Evolutionary conservation across 2,113 vertebrate genomes (phyloP).

Genomic region (Etia nguti): DNA sequence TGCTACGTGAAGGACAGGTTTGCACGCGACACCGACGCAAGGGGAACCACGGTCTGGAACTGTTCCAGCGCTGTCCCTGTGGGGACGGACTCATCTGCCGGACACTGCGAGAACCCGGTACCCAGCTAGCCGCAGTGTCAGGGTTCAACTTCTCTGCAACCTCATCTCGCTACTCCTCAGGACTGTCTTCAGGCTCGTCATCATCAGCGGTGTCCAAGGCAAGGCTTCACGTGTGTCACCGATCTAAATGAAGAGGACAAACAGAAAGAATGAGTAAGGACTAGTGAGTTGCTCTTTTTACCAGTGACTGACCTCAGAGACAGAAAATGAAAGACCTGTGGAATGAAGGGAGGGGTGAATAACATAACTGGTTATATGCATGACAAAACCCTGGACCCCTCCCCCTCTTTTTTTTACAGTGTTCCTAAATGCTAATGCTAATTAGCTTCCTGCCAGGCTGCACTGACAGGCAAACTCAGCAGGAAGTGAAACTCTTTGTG

Average conservation of each 20-base stretch:
- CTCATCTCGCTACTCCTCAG: neutral
- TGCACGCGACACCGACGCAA: conserved; percentile 86
- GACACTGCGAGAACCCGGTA: conserved; percentile 57
- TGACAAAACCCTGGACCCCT: neutral
- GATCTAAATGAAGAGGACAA: conserved; percentile 8
- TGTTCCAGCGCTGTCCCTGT: conserved; percentile 92
- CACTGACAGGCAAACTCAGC: conserved; percentile 7
- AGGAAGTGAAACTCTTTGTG: conserved; percentile 27
- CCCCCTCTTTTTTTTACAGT: neutral
- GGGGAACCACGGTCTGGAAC: conserved; percentile 81
- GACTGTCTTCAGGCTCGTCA: neutral
- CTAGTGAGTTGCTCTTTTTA: neutral
- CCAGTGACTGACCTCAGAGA: neutral
- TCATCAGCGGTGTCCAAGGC: conserved; percentile 75
- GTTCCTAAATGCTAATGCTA: conserved; percentile 1
- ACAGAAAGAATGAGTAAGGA: neutral
- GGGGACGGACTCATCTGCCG: conserved; percentile 78
- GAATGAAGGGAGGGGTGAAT: neutral
- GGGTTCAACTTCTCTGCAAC: neutral
- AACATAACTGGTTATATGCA: neutral
- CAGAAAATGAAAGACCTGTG: neutral
- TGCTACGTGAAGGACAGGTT: conserved; percentile 85
- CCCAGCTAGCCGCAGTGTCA: neutral
- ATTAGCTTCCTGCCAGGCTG: conserved; percentile 27
- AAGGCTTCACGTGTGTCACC: conserved; percentile 87